Base-by-base conservation (phyloP, 2,797 vertebrate species). In the Antrozous pallidus region DNA sequence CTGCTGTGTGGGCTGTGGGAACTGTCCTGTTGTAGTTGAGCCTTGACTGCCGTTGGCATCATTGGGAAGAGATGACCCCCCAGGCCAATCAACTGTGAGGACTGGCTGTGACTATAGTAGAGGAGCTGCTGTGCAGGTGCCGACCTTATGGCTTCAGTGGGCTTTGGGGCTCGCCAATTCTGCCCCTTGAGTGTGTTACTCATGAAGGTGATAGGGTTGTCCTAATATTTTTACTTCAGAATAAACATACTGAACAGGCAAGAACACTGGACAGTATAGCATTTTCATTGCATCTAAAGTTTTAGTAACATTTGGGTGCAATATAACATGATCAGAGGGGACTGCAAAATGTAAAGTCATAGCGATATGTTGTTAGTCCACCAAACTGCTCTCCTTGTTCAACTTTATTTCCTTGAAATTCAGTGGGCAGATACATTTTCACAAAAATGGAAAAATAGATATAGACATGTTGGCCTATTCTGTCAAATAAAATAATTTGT, bases 401-500 rank as follows among this genome's bases (percentile, higher is more conserved):
- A 75, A 61, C 8, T 94, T 80, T 31, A 73, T 86, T 95, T 88
- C 17, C 24, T 17, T 90, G 20, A 73, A 84, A 79, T 86, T 88
- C 79, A 54, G 22, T 71, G 20, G 56, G 17, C 11, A 91, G 26
- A 58, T 47, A 81, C 40, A 75, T 84, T 56, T 87, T 80, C 74
- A 36, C 18, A 82, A 87, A 93, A 95, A 56, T 49, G 17, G 20
- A 40, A 94, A 31, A 74, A n/a, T 13, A 79, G 5, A 56, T 63
- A 73, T 8, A 67, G 22, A 38, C 33, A 71, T 61, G 7, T 63
- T 91, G 20, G 14, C 24, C 26, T 82, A 18, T 90, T 28, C 28
- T 84, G 79, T 58, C 28, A 80, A 91, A 88, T 58, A 71, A 81
- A 40, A 77, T 20, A 51, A 83, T 61, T 84, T 93, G 36, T 6